Percentiles rank a stretch among this genome's conserved stretches.
phyloP scores from a whole-genome alignment of 2,113 vertebrate genomes.

The Eleginops maclovinus region DNA sequence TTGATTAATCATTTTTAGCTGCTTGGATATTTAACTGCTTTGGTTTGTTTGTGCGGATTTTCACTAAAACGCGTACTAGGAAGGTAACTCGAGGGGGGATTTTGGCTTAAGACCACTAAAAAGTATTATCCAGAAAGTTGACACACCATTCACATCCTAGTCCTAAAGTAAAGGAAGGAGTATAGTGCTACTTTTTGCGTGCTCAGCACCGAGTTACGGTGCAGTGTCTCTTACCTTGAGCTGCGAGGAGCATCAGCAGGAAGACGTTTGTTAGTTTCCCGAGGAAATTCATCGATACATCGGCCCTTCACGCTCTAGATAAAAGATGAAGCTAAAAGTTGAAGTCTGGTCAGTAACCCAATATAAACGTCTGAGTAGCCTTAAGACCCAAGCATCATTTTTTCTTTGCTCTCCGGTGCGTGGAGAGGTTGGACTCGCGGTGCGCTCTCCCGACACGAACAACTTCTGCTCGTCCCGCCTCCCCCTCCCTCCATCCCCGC shows the following conservation, averaged over 20 bases:
- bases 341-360: not conserved
- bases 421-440: constrained; percentile 61
- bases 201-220: not conserved
- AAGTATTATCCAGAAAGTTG: not conserved
- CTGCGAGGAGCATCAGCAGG: constrained; percentile 73
- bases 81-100: not conserved
- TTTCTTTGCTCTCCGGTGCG: constrained; percentile 42
- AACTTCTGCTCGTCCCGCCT: constrained; percentile 70
- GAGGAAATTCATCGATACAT: constrained; percentile 76
- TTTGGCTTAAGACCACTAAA: not conserved
- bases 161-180: not conserved
- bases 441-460: constrained; percentile 66
- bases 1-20: not conserved
- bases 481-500: constrained; percentile 11
- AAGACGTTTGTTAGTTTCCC: constrained; percentile 63
- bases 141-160: not conserved
- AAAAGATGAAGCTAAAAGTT: not conserved
- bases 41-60: not conserved
- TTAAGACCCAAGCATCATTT: constrained; percentile 34
- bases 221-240: constrained; percentile 78
- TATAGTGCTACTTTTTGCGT: constrained; percentile 1
- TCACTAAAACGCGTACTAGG: not conserved
- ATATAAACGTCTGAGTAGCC: not conserved
- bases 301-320: constrained; percentile 8
- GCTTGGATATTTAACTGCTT: not conserved